Conservation (phyloP, 2,888 invertebrate species). For the Embidobia sp. region DNA sequence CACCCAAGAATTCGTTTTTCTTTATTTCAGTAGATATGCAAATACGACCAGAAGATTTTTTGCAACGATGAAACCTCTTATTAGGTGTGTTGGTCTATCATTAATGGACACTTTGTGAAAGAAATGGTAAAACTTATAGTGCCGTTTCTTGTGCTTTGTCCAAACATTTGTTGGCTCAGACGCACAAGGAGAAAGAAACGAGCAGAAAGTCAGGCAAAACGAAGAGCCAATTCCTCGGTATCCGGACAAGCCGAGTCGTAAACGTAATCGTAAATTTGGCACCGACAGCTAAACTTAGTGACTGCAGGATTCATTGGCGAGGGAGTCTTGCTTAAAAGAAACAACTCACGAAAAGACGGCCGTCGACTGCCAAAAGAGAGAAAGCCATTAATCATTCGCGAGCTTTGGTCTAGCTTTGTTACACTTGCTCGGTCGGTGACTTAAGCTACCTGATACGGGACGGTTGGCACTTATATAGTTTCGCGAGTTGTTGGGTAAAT, state of each 20-base stretch:
- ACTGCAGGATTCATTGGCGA: constrained; percentile 51
- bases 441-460: constrained; percentile 58
- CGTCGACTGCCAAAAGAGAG: constrained; percentile 67
- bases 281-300: constrained; percentile 58
- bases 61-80: constrained; percentile 31
- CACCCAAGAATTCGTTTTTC: too few species aligned
- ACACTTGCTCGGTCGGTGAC: constrained; percentile 64
- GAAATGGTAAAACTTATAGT: constrained; percentile 58
- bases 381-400: constrained; percentile 70
- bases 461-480: constrained; percentile 46
- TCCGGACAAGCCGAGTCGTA: constrained; percentile 59
- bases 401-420: constrained; percentile 68
- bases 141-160: constrained; percentile 57
- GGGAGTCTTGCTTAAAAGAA: constrained; percentile 40
- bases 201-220: constrained; percentile 34
- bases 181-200: constrained; percentile 25
- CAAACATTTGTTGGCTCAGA: constrained; percentile 58
- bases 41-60: too few species aligned
- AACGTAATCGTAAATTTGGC: constrained; percentile 64
- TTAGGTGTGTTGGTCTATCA: constrained; percentile 32
- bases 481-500: constrained; percentile 51
- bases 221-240: constrained; percentile 55
- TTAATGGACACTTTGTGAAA: constrained; percentile 55
- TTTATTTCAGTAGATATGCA: too few species aligned
- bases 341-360: constrained; percentile 66